Evolutionary conservation across 2,797 vertebrate species (phyloP).

Genomic region (Meda fulgida): DNA sequence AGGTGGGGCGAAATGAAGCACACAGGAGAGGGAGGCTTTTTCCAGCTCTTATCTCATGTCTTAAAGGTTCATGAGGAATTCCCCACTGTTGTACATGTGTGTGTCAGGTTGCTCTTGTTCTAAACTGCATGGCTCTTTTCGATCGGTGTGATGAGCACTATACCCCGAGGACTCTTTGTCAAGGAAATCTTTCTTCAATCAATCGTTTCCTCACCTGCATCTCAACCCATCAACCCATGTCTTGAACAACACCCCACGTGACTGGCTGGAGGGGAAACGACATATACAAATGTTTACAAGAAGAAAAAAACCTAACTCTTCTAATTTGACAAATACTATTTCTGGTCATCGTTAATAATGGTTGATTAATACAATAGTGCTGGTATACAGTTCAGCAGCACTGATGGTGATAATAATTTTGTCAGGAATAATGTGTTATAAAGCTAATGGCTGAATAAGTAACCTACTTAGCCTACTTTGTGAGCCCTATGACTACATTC

Average conservation of each 20-base stretch:
- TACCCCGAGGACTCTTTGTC: constrained; percentile 26
- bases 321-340: background rate
- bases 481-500: too few species aligned
- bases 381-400: background rate
- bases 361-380: background rate
- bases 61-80: constrained; percentile 56
- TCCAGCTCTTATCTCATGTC: constrained; percentile 33
- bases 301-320: background rate
- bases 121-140: background rate
- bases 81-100: constrained; percentile 45
- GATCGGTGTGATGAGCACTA: constrained; percentile 7
- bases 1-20: constrained; percentile 27
- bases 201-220: constrained; percentile 32
- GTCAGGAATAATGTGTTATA: background rate
- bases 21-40: constrained; percentile 13
- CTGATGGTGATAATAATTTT: background rate
- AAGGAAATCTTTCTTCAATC: constrained; percentile 26
- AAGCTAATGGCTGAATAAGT: background rate
- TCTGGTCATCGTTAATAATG: background rate
- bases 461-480: too few species aligned
- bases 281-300: background rate
- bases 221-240: constrained; percentile 15
- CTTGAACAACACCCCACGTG: constrained; percentile 25
- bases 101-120: constrained; percentile 28
- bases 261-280: constrained; percentile 9